Percentiles rank a stretch among this genome's conserved stretches.
Evolutionary conservation across 1,140 invertebrate genomes (phyloP).

Genomic region (Oncopodura yosiiana): DNA sequence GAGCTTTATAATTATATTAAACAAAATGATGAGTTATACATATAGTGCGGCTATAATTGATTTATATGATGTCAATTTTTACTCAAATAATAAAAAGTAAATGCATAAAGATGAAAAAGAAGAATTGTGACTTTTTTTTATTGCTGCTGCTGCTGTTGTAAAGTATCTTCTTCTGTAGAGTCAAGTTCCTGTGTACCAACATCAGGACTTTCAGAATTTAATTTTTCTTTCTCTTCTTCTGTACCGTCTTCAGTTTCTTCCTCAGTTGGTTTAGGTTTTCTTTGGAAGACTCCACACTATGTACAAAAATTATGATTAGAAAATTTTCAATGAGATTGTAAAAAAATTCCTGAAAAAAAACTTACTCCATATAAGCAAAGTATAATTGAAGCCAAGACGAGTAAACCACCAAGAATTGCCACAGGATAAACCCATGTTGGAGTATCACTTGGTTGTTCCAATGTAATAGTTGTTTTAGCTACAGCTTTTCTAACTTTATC

Average conservation of each 20-base stretch:
- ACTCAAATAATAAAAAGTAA: neutral
- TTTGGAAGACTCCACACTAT: slow-evolving; percentile 8
- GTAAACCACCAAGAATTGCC: neutral
- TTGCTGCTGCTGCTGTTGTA: too few species aligned
- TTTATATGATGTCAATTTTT: too few species aligned
- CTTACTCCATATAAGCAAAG: slow-evolving; percentile 2
- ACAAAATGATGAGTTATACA: too few species aligned
- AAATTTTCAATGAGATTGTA: neutral
- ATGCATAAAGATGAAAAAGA: neutral
- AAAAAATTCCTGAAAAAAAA: neutral
- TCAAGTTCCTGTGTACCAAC: neutral
- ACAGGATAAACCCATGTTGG: neutral
- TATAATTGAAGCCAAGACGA: neutral
- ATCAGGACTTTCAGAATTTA: neutral
- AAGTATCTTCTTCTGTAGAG: neutral
- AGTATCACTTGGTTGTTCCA: neutral
- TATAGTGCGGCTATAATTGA: too few species aligned
- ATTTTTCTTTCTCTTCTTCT: neutral
- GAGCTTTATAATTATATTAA: too few species aligned
- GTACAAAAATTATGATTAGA: too few species aligned
- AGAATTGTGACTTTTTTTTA: neutral
- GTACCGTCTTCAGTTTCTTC: neutral
- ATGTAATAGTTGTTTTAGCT: neutral
- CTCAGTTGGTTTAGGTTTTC: neutral
- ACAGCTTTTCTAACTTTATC: neutral